These are phyloP conservation scores for Drosophila prostipennis DNA, from an alignment of 2,888 invertebrate species.

Conservation along the genomic window DNA sequence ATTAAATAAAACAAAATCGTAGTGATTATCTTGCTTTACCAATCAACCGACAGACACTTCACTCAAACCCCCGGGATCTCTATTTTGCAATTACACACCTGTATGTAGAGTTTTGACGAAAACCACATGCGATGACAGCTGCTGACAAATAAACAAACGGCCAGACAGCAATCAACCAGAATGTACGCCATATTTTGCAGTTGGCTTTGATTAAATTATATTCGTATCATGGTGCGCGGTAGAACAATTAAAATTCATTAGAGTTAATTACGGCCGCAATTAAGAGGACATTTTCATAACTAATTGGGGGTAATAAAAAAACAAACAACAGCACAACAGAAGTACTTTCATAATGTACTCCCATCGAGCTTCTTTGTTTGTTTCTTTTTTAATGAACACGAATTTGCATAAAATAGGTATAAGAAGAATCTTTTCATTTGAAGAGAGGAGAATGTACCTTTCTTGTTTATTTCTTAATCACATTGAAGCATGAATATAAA, in stretches of 20 bases:
- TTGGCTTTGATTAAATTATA: conserved; percentile 61
- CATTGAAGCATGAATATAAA: too few species aligned
- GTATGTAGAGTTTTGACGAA: conserved; percentile 16
- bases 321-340: conserved; percentile 18
- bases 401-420: conserved; percentile 22
- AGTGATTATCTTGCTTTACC: neutral
- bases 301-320: conserved; percentile 56
- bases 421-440: neutral
- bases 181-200: conserved; percentile 41
- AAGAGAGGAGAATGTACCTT: neutral
- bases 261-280: conserved; percentile 70
- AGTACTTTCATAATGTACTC: conserved; percentile 27
- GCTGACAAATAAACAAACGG: conserved; percentile 47
- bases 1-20: neutral
- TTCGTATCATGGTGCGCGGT: conserved; percentile 30
- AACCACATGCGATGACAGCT: conserved; percentile 59
- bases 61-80: neutral
- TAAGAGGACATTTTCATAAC: conserved; percentile 72
- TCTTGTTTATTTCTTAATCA: too few species aligned
- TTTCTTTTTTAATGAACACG: neutral
- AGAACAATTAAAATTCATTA: conserved; percentile 70
- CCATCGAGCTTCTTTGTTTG: conserved; percentile 2
- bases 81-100: conserved; percentile 15
- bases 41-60: conserved; percentile 4
- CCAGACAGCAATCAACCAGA: conserved; percentile 25